Percentiles rank a stretch among this genome's conserved stretches.
Evolutionary conservation across 2,113 vertebrate genomes (phyloP).

Genomic region (Calyptomena viridis): DNA sequence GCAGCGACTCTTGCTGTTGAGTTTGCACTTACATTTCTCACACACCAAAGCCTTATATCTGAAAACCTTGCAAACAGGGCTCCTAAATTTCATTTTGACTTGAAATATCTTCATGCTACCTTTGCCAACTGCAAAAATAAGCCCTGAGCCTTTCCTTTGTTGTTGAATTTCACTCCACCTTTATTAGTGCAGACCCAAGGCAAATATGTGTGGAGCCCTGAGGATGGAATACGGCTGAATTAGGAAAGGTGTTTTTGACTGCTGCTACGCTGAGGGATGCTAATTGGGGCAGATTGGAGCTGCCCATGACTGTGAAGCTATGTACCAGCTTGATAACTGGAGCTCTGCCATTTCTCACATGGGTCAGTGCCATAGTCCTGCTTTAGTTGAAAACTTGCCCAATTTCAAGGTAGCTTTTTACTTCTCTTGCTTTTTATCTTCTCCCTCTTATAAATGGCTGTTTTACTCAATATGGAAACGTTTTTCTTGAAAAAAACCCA

Average conservation of each 20-base stretch:
- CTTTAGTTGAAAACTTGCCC: background rate
- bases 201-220: background rate
- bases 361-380: background rate
- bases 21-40: background rate
- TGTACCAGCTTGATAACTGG: background rate
- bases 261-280: background rate
- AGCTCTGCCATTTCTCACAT: background rate
- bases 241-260: background rate
- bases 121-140: background rate
- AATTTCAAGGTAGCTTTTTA: background rate
- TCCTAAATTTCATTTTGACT: background rate
- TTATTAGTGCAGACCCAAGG: background rate
- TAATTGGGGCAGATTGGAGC: background rate
- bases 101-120: background rate
- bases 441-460: background rate
- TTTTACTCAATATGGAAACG: slow-evolving; percentile 1
- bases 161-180: background rate
- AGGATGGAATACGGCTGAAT: background rate
- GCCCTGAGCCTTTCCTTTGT: background rate
- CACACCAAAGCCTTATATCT: background rate
- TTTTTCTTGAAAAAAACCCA: background rate
- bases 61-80: background rate
- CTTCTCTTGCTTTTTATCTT: background rate
- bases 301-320: background rate
- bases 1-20: background rate